Percentiles rank a stretch among this genome's conserved stretches.
These are phyloP conservation scores for Polydrusus cervinus DNA, from an alignment of 2,888 invertebrate species.

Conservation along the genomic window DNA sequence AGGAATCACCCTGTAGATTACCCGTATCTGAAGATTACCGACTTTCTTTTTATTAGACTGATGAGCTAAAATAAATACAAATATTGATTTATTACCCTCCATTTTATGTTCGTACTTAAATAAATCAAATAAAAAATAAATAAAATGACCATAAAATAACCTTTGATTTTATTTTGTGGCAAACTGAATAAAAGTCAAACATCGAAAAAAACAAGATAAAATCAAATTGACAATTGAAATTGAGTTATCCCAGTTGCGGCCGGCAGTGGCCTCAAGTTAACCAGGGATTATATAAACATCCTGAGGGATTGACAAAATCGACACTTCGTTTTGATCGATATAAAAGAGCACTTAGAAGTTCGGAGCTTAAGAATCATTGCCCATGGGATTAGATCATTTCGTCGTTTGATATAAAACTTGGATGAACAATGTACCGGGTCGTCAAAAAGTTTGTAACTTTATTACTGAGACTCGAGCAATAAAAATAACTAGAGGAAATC, in stretches of 20 bases:
- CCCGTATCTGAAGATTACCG: too few relatives aligned
- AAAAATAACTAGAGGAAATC: neutral
- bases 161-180: conserved; percentile 18
- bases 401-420: conserved; percentile 30
- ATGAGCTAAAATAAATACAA: too few relatives aligned
- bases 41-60: too few relatives aligned
- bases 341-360: conserved; percentile 45
- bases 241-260: conserved; percentile 39
- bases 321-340: conserved; percentile 40
- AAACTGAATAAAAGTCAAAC: conserved; percentile 35
- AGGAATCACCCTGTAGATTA: too few relatives aligned
- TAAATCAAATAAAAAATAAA: neutral
- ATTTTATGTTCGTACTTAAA: neutral
- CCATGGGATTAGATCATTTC: conserved; percentile 34
- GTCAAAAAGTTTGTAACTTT: neutral
- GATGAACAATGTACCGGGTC: conserved; percentile 15
- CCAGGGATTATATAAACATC: conserved; percentile 42
- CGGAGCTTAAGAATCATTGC: conserved; percentile 33
- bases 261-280: conserved; percentile 35
- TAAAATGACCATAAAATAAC: conserved; percentile 5
- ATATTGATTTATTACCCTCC: too few relatives aligned
- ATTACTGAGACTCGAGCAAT: neutral
- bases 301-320: conserved; percentile 37
- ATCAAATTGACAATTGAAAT: conserved; percentile 39
- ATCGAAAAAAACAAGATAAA: conserved; percentile 37